Conservation (phyloP, 2,113 vertebrate species). For the Indri indri region DNA sequence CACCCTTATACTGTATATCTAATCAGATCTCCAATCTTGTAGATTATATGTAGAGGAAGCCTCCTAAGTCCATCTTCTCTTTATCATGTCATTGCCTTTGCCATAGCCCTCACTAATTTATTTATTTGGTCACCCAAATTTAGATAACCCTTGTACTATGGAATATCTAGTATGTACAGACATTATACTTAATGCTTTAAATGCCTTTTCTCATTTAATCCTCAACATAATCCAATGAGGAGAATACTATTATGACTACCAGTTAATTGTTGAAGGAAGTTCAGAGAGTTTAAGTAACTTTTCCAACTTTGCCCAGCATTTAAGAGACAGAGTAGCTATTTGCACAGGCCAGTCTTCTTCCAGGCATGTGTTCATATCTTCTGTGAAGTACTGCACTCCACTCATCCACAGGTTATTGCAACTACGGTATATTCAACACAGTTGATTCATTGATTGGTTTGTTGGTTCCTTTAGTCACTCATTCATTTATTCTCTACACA, state of each 20-base stretch:
- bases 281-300: background rate
- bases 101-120: background rate
- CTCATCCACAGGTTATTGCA: background rate
- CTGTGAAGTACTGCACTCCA: rapidly evolving
- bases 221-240: background rate
- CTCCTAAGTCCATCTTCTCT: background rate
- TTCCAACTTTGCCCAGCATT: background rate
- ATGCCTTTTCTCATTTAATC: background rate
- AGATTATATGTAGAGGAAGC: background rate
- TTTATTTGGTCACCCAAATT: background rate
- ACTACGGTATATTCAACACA: rapidly evolving
- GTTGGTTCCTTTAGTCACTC: background rate
- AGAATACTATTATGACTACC: background rate
- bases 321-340: background rate
- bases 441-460: background rate
- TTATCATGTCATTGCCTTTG: background rate
- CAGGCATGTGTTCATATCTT: background rate
- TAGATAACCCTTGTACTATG: too few relatives aligned
- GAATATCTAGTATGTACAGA: background rate
- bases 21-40: background rate
- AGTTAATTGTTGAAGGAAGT: background rate
- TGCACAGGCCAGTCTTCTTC: too few relatives aligned
- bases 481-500: background rate
- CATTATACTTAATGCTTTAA: background rate
- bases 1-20: rapidly evolving